These are phyloP conservation scores for Cyaniris semiargus DNA, from an alignment of 2,888 invertebrate species.

Conservation along the genomic window DNA sequence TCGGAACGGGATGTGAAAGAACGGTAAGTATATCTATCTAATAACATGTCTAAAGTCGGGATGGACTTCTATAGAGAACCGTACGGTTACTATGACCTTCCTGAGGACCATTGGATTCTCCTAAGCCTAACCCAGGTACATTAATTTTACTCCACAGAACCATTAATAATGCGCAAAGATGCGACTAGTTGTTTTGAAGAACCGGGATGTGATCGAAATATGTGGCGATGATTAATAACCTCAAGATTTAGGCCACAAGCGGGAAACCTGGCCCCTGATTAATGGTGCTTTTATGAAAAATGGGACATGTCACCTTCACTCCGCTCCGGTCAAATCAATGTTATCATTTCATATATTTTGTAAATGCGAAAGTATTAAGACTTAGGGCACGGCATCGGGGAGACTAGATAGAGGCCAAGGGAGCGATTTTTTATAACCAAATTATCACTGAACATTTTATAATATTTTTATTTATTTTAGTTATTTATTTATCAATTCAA, in stretches of 20 bases:
- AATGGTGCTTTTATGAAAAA: conserved; percentile 25
- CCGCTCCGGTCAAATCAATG: conserved; percentile 8
- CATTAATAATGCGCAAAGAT: background rate
- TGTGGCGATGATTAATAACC: conserved; percentile 18
- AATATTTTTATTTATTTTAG: no score
- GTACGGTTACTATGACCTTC: no score
- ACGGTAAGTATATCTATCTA: no score
- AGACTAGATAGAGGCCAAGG: no score
- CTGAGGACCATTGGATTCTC: no score
- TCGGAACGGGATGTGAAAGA: no score
- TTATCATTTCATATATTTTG: background rate
- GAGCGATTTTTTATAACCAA: no score
- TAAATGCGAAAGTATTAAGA: background rate
- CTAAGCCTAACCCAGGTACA: background rate
- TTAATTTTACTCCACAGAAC: background rate
- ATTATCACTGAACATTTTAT: no score
- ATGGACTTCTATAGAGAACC: no score
- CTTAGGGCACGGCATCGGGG: no score
- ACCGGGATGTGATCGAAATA: background rate
- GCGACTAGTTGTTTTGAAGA: conserved; percentile 16
- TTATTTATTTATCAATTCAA: no score
- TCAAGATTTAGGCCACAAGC: conserved; percentile 8
- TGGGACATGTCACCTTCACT: conserved; percentile 20
- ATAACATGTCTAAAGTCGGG: no score
- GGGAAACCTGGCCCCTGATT: conserved; percentile 16